Evolutionary conservation across 2,113 vertebrate species (phyloP), one percentile per base, ranked within the genome.

Genomic region (Pagrus major): DNA sequence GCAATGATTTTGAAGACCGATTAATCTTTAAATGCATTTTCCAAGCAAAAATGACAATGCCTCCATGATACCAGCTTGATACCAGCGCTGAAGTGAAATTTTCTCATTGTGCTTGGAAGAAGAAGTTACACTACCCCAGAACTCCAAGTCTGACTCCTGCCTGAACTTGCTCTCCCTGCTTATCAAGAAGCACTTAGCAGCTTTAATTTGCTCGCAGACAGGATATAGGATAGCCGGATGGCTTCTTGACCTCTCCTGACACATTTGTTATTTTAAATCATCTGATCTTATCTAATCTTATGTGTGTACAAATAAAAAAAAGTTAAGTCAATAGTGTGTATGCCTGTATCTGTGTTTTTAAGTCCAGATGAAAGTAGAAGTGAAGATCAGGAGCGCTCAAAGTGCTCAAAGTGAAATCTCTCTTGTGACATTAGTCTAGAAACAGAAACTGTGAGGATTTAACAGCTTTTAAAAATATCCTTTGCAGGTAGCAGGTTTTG

Each of bases 151-250:
- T 37, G 65, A 83, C 20, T 44, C 49, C 61, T 27, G 12, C 49
- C 23, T 20, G 33, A 46, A 5, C 41, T 7, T 1, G 65, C 73
- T 68, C 76, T 60, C 39, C 47, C 18, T 21, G 63, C 58, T 79
- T 82, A 71, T 71, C 70, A 66, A 76, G 73, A 73, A 80, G 61
- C 81, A 77, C 70, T 75, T 61, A 72, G 46, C 54, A 46, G 37
- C 25, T 41, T 65, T 0, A 15, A 35, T 68, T 73, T 29, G 8
- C 76, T 58, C 76, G 37, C 68, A 14, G n/a, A n/a, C n/a, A n/a
- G n/a, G n/a, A n/a, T n/a, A n/a, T n/a, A n/a, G n/a, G n/a, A n/a
- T n/a, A n/a, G n/a, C n/a, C n/a, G n/a, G n/a, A n/a, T n/a, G n/a
- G n/a, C n/a, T n/a, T n/a, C n/a, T n/a, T n/a, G n/a, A n/a, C n/a